Evolutionary conservation across 2,888 invertebrate genomes (phyloP).

Genomic region (Polymixis flavicincta): DNA sequence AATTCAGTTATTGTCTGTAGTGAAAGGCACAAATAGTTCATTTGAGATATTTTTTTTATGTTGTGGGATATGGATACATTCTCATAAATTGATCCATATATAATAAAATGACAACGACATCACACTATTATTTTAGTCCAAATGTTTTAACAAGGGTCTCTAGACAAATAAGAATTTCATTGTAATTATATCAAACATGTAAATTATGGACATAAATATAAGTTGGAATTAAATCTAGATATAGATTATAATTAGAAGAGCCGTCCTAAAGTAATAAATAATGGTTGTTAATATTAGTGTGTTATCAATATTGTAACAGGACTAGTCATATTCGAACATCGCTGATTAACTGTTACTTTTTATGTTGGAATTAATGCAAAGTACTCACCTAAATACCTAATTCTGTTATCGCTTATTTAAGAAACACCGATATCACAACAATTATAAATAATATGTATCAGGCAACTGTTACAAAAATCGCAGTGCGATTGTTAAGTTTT

Average conservation of each 20-base stretch:
- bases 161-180: constrained; percentile 30
- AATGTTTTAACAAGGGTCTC: constrained; percentile 29
- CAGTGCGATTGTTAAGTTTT: constrained; percentile 22
- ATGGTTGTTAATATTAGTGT: constrained; percentile 47
- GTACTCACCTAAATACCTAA: constrained; percentile 14
- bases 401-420: constrained; percentile 40
- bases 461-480: constrained; percentile 27
- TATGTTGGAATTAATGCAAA: constrained; percentile 23
- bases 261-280: constrained; percentile 60
- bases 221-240: constrained; percentile 42
- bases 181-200: constrained; percentile 16
- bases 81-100: constrained; percentile 12
- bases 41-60: constrained; percentile 12
- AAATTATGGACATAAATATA: constrained; percentile 40
- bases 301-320: constrained; percentile 56
- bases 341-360: constrained; percentile 40
- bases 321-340: constrained; percentile 68
- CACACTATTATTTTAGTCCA: constrained; percentile 38
- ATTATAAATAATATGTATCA: constrained; percentile 36
- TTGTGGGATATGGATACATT: constrained; percentile 11
- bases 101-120: constrained; percentile 31
- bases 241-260: constrained; percentile 49
- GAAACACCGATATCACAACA: constrained; percentile 41
- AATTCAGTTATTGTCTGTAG: constrained; percentile 32
- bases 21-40: constrained; percentile 55